Conservation (phyloP, 2,797 vertebrate species). For the Cyprinodon diabolis region DNA sequence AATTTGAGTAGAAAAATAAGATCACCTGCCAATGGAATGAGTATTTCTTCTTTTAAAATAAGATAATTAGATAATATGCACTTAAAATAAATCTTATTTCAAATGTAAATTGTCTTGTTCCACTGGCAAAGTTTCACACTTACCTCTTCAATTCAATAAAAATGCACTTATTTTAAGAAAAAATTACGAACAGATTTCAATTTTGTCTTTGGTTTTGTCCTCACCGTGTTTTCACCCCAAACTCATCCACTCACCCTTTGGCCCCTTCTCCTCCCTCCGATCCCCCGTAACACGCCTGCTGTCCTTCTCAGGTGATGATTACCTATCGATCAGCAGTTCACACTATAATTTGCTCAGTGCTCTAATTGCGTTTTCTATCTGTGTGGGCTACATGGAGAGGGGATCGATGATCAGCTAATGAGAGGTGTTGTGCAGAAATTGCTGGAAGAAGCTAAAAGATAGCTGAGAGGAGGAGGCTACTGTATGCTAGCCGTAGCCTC, state of each 20-base stretch:
- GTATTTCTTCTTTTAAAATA: too few species aligned
- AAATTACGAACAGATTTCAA: too few species aligned
- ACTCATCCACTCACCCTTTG: slow-evolving; percentile 33
- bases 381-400: slow-evolving; percentile 52
- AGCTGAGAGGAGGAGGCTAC: slow-evolving; percentile 28
- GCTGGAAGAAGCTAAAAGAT: slow-evolving; percentile 6
- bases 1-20: too few species aligned
- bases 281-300: slow-evolving; percentile 19
- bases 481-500: slow-evolving; percentile 47
- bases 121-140: too few species aligned
- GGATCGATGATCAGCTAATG: slow-evolving; percentile 75
- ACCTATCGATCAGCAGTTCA: slow-evolving; percentile 73
- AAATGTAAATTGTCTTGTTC: too few species aligned
- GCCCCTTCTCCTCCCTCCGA: slow-evolving; percentile 13
- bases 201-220: slow-evolving; percentile 5
- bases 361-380: slow-evolving; percentile 77
- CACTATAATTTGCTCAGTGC: slow-evolving; percentile 74
- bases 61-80: too few species aligned
- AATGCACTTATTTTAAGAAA: too few species aligned
- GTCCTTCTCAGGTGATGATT: slow-evolving; percentile 73
- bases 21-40: too few species aligned
- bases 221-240: slow-evolving; percentile 13
- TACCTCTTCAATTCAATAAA: too few species aligned
- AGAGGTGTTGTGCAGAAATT: slow-evolving; percentile 46
- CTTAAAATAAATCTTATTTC: too few species aligned